These are phyloP conservation scores for Protophormia terraenovae DNA, from an alignment of 2,888 invertebrate genomes.

Conservation along the genomic window DNA sequence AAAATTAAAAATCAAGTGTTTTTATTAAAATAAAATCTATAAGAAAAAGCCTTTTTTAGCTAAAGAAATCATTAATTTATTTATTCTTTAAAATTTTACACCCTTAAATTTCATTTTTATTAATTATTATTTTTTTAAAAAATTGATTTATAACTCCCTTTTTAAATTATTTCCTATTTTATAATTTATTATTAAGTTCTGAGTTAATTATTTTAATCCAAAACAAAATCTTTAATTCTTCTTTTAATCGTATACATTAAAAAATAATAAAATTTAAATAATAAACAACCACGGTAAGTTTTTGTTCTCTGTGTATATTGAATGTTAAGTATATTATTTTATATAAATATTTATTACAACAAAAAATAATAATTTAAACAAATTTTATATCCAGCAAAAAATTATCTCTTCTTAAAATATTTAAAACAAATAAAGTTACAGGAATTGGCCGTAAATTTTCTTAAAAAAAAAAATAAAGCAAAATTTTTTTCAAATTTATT, in stretches of 20 bases:
- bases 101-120: too few species aligned
- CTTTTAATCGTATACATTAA: neutral
- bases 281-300: slow-evolving; percentile 60
- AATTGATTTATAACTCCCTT: neutral
- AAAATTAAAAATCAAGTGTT: slow-evolving; percentile 51
- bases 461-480: slow-evolving; percentile 63
- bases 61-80: neutral
- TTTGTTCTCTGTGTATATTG: slow-evolving; percentile 62
- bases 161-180: neutral
- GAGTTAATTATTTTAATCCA: neutral
- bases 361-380: slow-evolving; percentile 39
- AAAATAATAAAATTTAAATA: neutral
- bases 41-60: neutral
- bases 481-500: slow-evolving; percentile 47
- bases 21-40: slow-evolving; percentile 40
- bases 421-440: slow-evolving; percentile 73
- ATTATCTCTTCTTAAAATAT: slow-evolving; percentile 11
- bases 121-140: neutral
- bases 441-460: slow-evolving; percentile 78
- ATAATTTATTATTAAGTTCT: neutral
- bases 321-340: slow-evolving; percentile 65
- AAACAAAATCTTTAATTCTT: neutral
- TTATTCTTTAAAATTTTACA: too few species aligned
- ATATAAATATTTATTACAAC: slow-evolving; percentile 35
- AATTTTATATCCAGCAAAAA: slow-evolving; percentile 23